Base-by-base conservation (phyloP, 2,113 vertebrate genomes). In the Lota lota region DNA sequence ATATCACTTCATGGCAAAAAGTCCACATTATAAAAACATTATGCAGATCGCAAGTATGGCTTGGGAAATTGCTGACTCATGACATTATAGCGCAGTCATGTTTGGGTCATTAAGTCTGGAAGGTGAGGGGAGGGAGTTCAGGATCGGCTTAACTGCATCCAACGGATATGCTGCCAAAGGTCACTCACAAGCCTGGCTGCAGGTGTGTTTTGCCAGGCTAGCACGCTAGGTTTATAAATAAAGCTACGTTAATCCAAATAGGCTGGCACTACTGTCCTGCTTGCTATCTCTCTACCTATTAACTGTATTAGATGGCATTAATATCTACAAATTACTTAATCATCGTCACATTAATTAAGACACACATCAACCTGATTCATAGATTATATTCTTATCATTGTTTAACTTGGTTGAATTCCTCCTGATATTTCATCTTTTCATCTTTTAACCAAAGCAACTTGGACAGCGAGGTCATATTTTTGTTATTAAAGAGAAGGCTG, bases 41-140 rank as follows among this genome's bases (percentile, higher is more conserved):
- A 85, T 71, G 78, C 79, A 57, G 62, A 79, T 73, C 75, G 79
- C 59, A 65, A 74, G 62, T 69, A 75, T 78, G 78, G 82, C 85
- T 85, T 86, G 75, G 65, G 85, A 79, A 85, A 78, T 73, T 67
- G 82, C 87, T 87, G 85, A 87, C 69, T 77, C 54, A 6, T 15
- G 62, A 63, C 70, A 15, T 79, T 61, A 63, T 53, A 22, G 68
- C 36, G 20, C 63, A 66, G 73, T 76, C 61, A 66, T 74, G 20
- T 72, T 79, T 83, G 85, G 76, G 78, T 86, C 85, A 86, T 89
- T 89, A 87, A 81, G 73, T 78, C 53, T 69, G 61, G 82, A 88
- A 87, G 87, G 87, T 87, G 80, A 89, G 79, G 79, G 74, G 71
- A 19, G 69, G 51, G 67, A 80, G 78, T 67, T 77, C 61, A 79